These are phyloP conservation scores for Drosophila neotestacea DNA, from an alignment of 2,888 invertebrate genomes.

Conservation along the genomic window DNA sequence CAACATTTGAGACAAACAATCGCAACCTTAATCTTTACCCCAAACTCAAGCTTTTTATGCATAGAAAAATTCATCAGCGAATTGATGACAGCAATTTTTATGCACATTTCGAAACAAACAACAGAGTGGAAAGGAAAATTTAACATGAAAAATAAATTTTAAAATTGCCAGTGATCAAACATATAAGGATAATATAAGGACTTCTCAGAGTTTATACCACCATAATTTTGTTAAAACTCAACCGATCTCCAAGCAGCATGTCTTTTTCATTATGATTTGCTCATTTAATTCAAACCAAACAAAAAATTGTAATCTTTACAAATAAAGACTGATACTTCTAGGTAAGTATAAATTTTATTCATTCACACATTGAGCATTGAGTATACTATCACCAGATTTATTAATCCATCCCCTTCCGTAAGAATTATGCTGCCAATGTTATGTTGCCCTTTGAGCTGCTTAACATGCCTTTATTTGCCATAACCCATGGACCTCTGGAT, in stretches of 20 bases:
- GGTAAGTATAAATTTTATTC: too few relatives aligned
- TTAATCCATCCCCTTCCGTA: background rate
- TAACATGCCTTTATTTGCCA: slow-evolving; percentile 9
- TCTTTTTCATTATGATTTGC: too few relatives aligned
- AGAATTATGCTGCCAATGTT: background rate
- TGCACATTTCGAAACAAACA: slow-evolving; percentile 8
- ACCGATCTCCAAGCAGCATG: too few relatives aligned
- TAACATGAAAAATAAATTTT: background rate
- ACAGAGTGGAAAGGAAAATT: background rate
- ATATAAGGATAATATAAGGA: too few relatives aligned
- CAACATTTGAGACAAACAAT: background rate
- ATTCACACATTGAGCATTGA: too few relatives aligned
- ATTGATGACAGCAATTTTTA: slow-evolving; percentile 34
- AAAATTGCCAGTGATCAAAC: background rate
- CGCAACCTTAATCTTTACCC: background rate
- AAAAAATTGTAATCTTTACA: too few relatives aligned
- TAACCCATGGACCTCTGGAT: background rate
- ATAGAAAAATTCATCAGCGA: slow-evolving; percentile 35
- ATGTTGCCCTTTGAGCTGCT: background rate
- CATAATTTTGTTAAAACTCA: too few relatives aligned
- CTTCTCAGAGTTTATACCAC: too few relatives aligned
- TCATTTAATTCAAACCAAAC: too few relatives aligned
- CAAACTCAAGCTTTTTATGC: slow-evolving; percentile 13
- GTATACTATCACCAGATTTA: background rate
- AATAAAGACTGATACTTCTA: too few relatives aligned